Percentiles rank a stretch among this genome's conserved stretches.
phyloP scores from a whole-genome alignment of 1,140 invertebrate genomes.

The Plectrocnemia conspersa region DNA sequence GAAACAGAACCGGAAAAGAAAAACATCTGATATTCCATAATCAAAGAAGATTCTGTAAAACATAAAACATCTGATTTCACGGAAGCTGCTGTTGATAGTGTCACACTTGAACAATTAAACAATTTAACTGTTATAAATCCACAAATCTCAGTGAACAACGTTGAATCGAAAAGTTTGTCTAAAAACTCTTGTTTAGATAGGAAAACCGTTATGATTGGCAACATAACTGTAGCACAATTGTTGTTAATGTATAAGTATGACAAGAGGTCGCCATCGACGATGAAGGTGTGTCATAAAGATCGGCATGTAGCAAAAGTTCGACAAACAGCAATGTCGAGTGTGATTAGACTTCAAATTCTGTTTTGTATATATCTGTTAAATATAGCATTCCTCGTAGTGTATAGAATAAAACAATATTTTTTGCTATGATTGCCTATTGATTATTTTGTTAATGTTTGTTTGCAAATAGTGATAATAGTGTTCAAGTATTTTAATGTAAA shows the following conservation, averaged over 20 bases:
- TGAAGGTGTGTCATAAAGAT: too few species aligned
- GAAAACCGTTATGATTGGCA: conserved; percentile 6
- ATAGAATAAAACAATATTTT: too few species aligned
- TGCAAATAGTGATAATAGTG: too few species aligned
- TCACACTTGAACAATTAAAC: background rate
- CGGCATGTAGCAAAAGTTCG: too few species aligned
- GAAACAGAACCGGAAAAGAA: background rate
- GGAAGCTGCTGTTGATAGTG: background rate
- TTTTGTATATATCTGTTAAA: too few species aligned
- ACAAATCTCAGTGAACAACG: background rate
- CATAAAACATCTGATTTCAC: background rate
- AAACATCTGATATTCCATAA: conserved; percentile 4
- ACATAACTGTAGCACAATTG: conserved; percentile 8
- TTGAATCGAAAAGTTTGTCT: background rate
- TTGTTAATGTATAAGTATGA: conserved; percentile 8
- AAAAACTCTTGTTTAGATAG: background rate
- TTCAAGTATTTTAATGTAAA: too few species aligned
- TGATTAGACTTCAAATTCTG: too few species aligned
- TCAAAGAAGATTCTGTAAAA: background rate
- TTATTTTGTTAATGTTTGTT: too few species aligned
- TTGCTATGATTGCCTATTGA: too few species aligned
- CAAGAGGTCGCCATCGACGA: too few species aligned
- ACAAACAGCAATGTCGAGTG: too few species aligned
- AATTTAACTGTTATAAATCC: background rate
- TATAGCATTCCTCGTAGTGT: too few species aligned